Evolutionary conservation across 2,113 vertebrate genomes (phyloP).

Genomic region (Lepidothrix coronata): DNA sequence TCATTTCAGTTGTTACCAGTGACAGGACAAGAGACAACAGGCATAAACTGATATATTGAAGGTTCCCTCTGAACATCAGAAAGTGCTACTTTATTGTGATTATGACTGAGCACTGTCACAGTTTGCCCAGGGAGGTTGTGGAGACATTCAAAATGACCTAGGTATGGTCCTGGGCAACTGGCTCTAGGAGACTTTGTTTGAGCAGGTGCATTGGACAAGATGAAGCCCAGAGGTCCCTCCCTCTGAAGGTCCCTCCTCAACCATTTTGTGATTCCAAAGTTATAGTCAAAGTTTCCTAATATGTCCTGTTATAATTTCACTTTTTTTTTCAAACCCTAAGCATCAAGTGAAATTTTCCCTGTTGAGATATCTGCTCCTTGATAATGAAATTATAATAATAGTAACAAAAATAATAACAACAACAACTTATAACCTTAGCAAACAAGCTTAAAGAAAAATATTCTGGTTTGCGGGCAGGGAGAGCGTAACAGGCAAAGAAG

Average conservation of each 20-base stretch:
- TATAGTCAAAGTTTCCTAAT: neutral
- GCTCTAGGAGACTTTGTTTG: neutral
- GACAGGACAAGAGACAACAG: neutral
- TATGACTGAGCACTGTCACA: neutral
- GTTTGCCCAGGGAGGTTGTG: neutral
- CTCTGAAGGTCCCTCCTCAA: neutral
- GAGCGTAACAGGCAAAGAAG: neutral
- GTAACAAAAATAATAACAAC: neutral
- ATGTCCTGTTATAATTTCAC: neutral
- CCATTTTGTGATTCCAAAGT: neutral
- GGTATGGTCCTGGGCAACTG: neutral
- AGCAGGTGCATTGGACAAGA: neutral
- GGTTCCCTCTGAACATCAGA: fast-evolving
- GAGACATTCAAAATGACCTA: neutral
- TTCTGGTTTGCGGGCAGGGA: neutral
- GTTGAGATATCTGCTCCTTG: neutral
- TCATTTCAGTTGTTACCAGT: neutral
- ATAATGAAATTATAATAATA: neutral
- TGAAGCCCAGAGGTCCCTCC: neutral
- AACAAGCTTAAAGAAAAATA: neutral
- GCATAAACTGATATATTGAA: neutral
- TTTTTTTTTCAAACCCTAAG: neutral
- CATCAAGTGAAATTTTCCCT: neutral
- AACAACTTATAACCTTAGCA: neutral
- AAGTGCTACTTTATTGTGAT: neutral